Percentiles rank a stretch among this genome's conserved stretches.
Conservation (phyloP, 2,113 vertebrate genomes). For the Madoqua kirkii region DNA sequence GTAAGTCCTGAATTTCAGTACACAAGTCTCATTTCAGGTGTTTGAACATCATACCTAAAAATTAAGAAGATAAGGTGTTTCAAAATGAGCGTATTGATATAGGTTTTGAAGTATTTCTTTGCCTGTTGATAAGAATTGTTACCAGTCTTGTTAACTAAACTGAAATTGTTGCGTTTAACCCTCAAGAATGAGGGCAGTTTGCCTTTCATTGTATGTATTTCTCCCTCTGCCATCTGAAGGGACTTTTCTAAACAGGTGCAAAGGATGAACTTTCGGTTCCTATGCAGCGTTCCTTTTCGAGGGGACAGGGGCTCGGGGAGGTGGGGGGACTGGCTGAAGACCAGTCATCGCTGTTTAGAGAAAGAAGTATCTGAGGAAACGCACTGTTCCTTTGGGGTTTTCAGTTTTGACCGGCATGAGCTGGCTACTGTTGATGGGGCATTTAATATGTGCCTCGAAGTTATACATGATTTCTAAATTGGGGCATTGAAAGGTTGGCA, state of each 20-base stretch:
- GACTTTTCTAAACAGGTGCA: slow-evolving; percentile 67
- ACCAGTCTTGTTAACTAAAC: neutral
- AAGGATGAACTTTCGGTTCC: slow-evolving; percentile 77
- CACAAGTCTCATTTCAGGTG: neutral
- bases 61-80: neutral
- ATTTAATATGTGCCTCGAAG: neutral
- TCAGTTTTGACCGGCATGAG: neutral
- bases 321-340: neutral
- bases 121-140: neutral
- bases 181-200: neutral
- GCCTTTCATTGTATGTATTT: slow-evolving; percentile 28
- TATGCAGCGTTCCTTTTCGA: slow-evolving; percentile 32
- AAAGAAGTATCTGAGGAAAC: neutral
- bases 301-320: neutral
- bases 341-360: neutral
- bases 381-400: neutral
- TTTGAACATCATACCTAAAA: neutral
- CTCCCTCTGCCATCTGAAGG: slow-evolving; percentile 48
- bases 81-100: neutral
- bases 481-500: neutral
- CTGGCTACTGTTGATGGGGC: neutral
- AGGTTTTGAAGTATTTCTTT: neutral
- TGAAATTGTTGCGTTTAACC: neutral
- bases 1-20: neutral
- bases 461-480: neutral